Conservation (phyloP, 2,113 vertebrate genomes). For the Stictonetta naevosa region DNA sequence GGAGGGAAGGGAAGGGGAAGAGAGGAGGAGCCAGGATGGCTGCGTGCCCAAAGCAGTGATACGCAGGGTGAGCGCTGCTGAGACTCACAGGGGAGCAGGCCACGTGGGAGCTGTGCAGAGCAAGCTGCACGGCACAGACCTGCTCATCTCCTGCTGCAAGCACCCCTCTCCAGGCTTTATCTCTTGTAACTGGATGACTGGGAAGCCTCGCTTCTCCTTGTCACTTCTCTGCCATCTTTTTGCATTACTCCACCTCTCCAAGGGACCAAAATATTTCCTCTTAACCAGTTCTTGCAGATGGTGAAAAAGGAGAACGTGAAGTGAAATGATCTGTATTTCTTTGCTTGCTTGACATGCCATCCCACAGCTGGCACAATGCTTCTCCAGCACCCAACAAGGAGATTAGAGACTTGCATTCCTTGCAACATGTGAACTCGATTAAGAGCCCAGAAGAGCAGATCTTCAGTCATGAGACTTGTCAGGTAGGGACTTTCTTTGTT, state of each 20-base stretch:
- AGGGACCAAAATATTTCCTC: background rate
- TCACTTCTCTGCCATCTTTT: background rate
- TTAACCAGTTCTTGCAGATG: background rate
- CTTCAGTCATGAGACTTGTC: background rate
- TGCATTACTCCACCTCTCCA: background rate
- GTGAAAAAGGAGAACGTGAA: background rate
- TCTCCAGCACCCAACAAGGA: background rate
- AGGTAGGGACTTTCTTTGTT: conserved; percentile 20
- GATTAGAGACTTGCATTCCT: background rate
- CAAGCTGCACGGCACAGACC: background rate
- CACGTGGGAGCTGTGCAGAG: background rate
- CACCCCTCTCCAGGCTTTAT: background rate
- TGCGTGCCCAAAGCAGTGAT: background rate
- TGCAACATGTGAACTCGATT: background rate
- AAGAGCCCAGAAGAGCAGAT: conserved; percentile 7
- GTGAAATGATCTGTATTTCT: background rate
- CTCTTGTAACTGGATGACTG: background rate
- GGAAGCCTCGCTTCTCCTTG: background rate
- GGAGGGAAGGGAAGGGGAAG: background rate
- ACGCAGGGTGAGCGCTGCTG: fast-evolving
- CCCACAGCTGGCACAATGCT: background rate
- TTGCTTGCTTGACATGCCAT: background rate
- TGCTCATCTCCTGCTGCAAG: background rate
- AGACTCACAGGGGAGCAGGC: background rate
- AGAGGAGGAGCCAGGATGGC: conserved; percentile 27